phyloP scores from a whole-genome alignment of 2,113 vertebrate species.

The Forbesichthys agassizii region DNA sequence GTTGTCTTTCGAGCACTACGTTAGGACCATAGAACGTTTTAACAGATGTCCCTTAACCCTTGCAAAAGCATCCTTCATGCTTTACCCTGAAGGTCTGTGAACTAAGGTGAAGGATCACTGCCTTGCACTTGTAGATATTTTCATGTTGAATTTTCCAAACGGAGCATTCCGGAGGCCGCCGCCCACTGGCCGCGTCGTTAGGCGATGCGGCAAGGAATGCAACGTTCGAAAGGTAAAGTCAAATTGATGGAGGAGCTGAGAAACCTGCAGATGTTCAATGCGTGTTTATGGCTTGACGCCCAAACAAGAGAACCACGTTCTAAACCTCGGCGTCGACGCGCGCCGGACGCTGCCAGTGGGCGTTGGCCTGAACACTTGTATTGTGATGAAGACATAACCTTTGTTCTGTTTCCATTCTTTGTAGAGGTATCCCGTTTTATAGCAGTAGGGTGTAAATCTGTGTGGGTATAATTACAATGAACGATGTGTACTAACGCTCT shows the following conservation, averaged over 20 bases:
- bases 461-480: slow-evolving; percentile 58
- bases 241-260: too few species aligned
- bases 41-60: not conserved
- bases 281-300: too few species aligned
- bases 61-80: not conserved
- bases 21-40: slow-evolving; percentile 25
- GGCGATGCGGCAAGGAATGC: too few species aligned
- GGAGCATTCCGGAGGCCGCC: slow-evolving; percentile 24
- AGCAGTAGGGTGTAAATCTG: slow-evolving; percentile 44
- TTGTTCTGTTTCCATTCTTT: slow-evolving; percentile 23
- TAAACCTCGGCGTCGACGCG: too few species aligned
- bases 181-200: too few species aligned
- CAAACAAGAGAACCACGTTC: too few species aligned
- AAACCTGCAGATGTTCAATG: too few species aligned
- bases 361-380: slow-evolving; percentile 30
- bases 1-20: slow-evolving; percentile 29
- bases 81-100: slow-evolving; percentile 36
- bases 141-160: slow-evolving; percentile 54
- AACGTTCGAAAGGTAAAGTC: too few species aligned
- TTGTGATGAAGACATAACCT: slow-evolving; percentile 54
- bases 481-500: slow-evolving; percentile 61
- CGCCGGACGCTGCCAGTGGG: not conserved
- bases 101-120: slow-evolving; percentile 14
- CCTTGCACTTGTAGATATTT: slow-evolving; percentile 67
- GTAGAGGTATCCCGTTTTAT: slow-evolving; percentile 55